These are phyloP conservation scores for Tenthredo mesomela DNA, from an alignment of 2,888 invertebrate species.

Conservation along the genomic window DNA sequence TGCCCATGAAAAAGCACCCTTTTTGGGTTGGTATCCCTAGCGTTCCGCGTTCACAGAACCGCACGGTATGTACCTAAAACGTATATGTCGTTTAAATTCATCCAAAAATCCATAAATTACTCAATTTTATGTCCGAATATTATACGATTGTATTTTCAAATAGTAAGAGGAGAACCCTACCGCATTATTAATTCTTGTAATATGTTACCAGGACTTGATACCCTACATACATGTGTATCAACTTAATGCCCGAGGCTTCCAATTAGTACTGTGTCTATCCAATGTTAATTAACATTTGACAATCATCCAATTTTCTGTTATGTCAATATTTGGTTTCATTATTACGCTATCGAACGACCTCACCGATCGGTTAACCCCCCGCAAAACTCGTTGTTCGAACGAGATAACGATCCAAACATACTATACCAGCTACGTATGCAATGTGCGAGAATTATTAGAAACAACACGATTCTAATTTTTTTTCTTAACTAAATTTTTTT, in stretches of 20 bases:
- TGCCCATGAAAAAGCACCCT: no score
- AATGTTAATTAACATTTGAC: constrained; percentile 25
- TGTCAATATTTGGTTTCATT: constrained; percentile 28
- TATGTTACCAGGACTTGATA: background rate
- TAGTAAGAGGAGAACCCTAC: no score
- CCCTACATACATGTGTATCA: background rate
- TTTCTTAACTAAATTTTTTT: no score
- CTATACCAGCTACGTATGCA: no score
- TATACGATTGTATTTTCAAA: no score
- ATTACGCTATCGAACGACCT: background rate
- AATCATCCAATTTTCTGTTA: constrained; percentile 22
- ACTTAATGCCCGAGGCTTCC: constrained; percentile 1
- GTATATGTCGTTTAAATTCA: background rate
- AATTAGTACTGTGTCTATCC: background rate
- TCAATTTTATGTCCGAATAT: background rate
- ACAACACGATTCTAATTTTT: background rate
- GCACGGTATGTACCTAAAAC: background rate
- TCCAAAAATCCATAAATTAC: background rate
- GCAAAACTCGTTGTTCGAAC: background rate
- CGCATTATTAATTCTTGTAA: no score
- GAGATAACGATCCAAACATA: constrained; percentile 29
- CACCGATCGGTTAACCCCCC: background rate
- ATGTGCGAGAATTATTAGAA: background rate
- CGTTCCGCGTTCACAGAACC: no score
- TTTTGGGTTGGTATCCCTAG: no score